phyloP scores from a whole-genome alignment of 2,113 vertebrate genomes.

The Paralichthys olivaceus region DNA sequence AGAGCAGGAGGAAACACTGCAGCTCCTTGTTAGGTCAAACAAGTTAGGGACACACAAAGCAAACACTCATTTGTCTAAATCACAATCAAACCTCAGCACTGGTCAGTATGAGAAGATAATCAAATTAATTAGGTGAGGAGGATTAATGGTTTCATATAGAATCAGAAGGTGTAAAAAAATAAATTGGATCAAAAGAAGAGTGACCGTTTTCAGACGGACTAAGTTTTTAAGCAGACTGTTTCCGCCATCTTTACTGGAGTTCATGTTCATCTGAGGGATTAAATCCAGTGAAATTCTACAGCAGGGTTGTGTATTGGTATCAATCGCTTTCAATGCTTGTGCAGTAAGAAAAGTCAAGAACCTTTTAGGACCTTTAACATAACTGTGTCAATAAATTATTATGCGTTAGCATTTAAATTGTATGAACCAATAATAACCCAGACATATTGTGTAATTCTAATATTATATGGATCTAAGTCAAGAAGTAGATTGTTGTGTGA shows the following conservation, averaged over 20 bases:
- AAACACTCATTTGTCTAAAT: constrained; percentile 15
- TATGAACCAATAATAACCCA: no score
- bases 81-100: constrained; percentile 11
- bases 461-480: no score
- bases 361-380: no score
- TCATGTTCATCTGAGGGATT: neutral
- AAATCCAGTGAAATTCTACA: no score
- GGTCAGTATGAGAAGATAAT: constrained; percentile 21
- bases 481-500: no score
- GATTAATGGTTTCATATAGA: constrained; percentile 14
- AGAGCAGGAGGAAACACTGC: constrained; percentile 43
- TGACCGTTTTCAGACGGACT: neutral
- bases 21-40: constrained; percentile 35
- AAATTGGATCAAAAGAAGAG: neutral
- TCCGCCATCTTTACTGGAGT: constrained; percentile 38
- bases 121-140: neutral
- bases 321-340: no score
- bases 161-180: neutral
- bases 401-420: no score
- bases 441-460: no score
- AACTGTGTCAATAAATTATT: no score
- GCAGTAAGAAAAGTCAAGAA: no score
- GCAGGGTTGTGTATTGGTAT: no score
- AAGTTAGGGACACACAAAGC: constrained; percentile 26
- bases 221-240: constrained; percentile 33